Evolutionary conservation across 2,113 vertebrate genomes (phyloP).

Genomic region (Laticauda laticaudata): DNA sequence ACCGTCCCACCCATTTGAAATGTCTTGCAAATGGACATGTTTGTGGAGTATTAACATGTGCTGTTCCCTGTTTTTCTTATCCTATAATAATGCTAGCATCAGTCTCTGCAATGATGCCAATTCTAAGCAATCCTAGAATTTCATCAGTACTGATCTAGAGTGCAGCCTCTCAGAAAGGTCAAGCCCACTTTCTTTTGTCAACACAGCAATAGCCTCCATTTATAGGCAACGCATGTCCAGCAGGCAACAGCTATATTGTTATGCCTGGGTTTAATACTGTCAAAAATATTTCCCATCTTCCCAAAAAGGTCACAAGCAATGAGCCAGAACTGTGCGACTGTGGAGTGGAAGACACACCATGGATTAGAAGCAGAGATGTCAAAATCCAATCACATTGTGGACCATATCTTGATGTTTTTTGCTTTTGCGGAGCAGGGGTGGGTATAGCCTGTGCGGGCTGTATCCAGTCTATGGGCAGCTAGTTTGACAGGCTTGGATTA

Average conservation of each 20-base stretch:
- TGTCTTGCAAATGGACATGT: not conserved
- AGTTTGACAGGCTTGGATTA: not conserved
- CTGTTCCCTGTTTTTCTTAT: not conserved
- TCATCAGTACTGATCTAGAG: not conserved
- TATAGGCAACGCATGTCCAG: not conserved
- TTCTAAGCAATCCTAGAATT: not conserved
- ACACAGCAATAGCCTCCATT: not conserved
- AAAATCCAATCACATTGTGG: too few species aligned
- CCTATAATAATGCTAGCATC: not conserved
- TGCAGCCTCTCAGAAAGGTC: not conserved
- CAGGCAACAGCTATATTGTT: not conserved
- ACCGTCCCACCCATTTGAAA: not conserved
- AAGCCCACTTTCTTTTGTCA: too few species aligned
- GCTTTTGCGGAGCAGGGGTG: too few species aligned
- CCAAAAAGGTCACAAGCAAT: not conserved
- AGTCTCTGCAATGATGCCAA: not conserved
- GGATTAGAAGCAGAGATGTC: too few species aligned
- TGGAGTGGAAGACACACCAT: not conserved
- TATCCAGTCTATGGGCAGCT: too few species aligned
- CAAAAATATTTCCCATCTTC: not conserved
- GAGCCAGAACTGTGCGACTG: not conserved
- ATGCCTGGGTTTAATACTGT: not conserved
- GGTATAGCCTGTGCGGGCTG: too few species aligned
- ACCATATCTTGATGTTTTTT: too few species aligned
- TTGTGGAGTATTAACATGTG: not conserved